Evolutionary conservation across 2,113 vertebrate species (phyloP).

Genomic region (Sorex araneus): DNA sequence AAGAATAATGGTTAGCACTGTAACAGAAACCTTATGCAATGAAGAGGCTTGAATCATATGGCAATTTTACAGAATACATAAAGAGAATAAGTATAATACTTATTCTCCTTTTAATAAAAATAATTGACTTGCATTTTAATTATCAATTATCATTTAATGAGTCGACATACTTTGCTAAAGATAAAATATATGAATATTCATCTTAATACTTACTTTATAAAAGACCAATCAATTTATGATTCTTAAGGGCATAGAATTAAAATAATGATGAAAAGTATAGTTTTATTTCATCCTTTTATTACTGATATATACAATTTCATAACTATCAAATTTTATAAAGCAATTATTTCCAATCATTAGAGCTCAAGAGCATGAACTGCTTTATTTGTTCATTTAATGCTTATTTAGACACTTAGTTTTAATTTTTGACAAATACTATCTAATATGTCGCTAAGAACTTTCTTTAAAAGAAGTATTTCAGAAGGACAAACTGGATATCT

Average conservation of each 20-base stretch:
- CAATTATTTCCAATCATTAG: conserved; percentile 79
- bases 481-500: conserved; percentile 5
- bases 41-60: conserved; percentile 24
- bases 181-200: conserved; percentile 61
- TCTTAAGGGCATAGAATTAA: conserved; percentile 68
- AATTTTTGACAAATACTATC: conserved; percentile 78
- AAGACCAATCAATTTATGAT: conserved; percentile 61
- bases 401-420: conserved; percentile 68
- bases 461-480: conserved; percentile 55
- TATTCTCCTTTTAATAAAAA: conserved; percentile 57
- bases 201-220: conserved; percentile 72
- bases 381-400: conserved; percentile 82
- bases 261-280: conserved; percentile 21
- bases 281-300: conserved; percentile 36
- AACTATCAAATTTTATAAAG: conserved; percentile 62
- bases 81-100: too few species aligned
- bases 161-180: conserved; percentile 51
- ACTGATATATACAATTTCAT: conserved; percentile 69
- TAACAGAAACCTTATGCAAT: not conserved
- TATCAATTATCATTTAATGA: not conserved
- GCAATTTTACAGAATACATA: conserved; percentile 27
- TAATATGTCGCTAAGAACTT: conserved; percentile 18
- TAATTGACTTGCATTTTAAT: conserved; percentile 53
- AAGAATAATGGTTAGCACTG: not conserved
- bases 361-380: conserved; percentile 72